Evolutionary conservation across 2,797 vertebrate genomes (phyloP), one percentile per base, ranked within the genome.

Genomic region (Capromys pilorides): DNA sequence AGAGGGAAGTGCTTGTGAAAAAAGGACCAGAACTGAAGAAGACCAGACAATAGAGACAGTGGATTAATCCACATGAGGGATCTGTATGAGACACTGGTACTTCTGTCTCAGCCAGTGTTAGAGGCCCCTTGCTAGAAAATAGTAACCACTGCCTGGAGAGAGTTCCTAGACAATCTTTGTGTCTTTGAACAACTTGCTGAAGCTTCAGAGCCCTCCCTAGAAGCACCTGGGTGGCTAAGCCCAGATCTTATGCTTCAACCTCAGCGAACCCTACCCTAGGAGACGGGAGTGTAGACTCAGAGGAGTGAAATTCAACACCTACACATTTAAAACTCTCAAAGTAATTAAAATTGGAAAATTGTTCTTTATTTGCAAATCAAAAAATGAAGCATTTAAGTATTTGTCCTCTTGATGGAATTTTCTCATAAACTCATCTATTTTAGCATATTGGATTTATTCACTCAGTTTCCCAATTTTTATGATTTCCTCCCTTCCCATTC

Each of bases 341-440:
- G 28, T 26, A 85, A 93, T 49, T 49, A 36, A 88, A 81, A 80
- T 3, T 67, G 75, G 90, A 51, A 90, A 84, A 84, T 2, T 75
- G n/a, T 83, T 59, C 59, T 84, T 21, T 12, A 77, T 83, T 86
- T 51, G 22, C 24, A 94, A 90, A 79, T 64, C 62, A 14, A 82
- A 71, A 89, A 85, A 18, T 73, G 22, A 54, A 83, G 59, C 79
- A 73, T 82, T 94, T 71, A 86, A 94, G 39, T 69, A 94, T 7
- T 14, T 64, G 21, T 22, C 21, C n/a, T 26, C 33, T 82, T 66
- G 28, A 4, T 7, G 26, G 91, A 54, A 59, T 19, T 79, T 45
- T 78, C 31, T 41, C 26, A 36, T 77, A 83, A 88, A 91, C n/a
- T 36, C 16, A 6, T 61, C 6, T 33, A 28, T 86, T 79, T 67